Evolutionary conservation across 2,888 invertebrate species (phyloP).

Genomic region (Drosophila greeni): DNA sequence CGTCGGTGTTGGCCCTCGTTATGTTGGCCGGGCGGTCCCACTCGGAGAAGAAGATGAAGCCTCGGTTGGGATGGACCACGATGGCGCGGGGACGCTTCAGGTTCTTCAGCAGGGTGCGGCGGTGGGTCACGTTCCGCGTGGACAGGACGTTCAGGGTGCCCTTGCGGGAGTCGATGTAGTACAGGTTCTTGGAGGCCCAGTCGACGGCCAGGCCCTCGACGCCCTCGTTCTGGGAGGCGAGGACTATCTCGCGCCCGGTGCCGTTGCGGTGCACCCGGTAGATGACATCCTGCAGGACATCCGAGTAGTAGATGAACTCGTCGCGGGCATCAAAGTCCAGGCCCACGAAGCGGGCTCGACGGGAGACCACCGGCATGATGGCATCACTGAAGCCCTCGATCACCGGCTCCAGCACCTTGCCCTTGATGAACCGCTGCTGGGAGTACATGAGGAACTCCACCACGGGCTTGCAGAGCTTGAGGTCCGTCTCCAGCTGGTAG

Average conservation of each 20-base stretch:
- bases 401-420: conserved; percentile 91
- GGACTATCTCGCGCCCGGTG: conserved; percentile 90
- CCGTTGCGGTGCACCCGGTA: conserved; percentile 90
- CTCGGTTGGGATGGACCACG: conserved; percentile 96
- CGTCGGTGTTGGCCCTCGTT: conserved; percentile 94
- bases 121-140: conserved; percentile 90
- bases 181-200: conserved; percentile 96
- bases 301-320: conserved; percentile 97
- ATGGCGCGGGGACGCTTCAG: conserved; percentile 96
- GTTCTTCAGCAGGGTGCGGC: conserved; percentile 90
- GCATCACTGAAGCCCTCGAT: conserved; percentile 96
- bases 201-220: conserved; percentile 97
- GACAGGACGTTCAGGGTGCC: conserved; percentile 96
- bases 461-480: conserved; percentile 89
- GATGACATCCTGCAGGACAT: conserved; percentile 96
- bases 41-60: conserved; percentile 96
- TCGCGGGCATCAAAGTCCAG: conserved; percentile 95
- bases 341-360: conserved; percentile 95
- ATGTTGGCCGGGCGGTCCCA: conserved; percentile 98
- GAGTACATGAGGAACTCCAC: conserved; percentile 96
- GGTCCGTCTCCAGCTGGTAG: conserved; percentile 86
- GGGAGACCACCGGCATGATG: conserved; percentile 94
- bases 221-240: conserved; percentile 97
- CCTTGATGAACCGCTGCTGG: conserved; percentile 96
- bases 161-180: conserved; percentile 96